Evolutionary conservation across 2,113 vertebrate species (phyloP).

Genomic region (Solea senegalensis): DNA sequence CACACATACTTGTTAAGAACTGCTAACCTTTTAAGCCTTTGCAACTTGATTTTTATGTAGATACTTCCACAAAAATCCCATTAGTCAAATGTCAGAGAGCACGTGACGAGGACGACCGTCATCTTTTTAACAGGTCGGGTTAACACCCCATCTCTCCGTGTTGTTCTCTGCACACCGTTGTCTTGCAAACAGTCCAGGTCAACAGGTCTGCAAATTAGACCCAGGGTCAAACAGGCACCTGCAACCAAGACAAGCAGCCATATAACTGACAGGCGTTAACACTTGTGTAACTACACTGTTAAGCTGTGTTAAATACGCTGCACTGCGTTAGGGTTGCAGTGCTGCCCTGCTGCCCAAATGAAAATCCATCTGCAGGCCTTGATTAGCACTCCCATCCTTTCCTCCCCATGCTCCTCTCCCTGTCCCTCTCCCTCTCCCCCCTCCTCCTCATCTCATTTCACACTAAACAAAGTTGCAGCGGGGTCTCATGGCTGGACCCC

Average conservation of each 20-base stretch:
- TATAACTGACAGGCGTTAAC: conserved; percentile 78
- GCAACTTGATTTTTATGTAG: neutral
- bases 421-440: neutral
- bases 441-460: conserved; percentile 70
- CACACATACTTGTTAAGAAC: neutral
- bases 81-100: conserved; percentile 13
- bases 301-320: conserved; percentile 73
- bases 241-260: conserved; percentile 47
- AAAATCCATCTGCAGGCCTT: conserved; percentile 34
- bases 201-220: conserved; percentile 57
- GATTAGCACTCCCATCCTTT: conserved; percentile 53
- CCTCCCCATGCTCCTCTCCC: conserved; percentile 21
- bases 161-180: conserved; percentile 11
- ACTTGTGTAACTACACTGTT: conserved; percentile 73
- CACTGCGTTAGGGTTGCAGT: conserved; percentile 46
- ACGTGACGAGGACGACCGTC: conserved; percentile 26
- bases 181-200: conserved; percentile 49
- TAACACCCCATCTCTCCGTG: conserved; percentile 22
- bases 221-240: conserved; percentile 70
- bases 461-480: conserved; percentile 69
- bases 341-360: conserved; percentile 42
- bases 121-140: conserved; percentile 28
- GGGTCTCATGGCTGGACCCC: conserved; percentile 45
- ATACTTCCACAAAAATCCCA: neutral
- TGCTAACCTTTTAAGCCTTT: neutral